Percentiles rank a stretch among this genome's conserved stretches.
Conservation (phyloP, 2,797 vertebrate species). For the Fringilla coelebs region DNA sequence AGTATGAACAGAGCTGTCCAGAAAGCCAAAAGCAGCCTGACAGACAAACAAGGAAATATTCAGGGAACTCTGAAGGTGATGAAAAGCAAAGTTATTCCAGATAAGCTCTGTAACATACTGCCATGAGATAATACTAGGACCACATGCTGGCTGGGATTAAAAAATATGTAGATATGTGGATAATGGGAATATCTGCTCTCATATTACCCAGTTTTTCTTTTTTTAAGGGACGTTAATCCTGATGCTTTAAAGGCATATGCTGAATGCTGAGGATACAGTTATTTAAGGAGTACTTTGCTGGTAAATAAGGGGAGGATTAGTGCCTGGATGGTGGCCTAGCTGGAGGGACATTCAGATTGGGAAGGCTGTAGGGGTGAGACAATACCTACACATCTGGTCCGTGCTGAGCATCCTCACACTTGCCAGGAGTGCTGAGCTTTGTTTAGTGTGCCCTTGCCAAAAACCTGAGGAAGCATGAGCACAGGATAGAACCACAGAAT, state of each 20-base stretch:
- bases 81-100: constrained; percentile 46
- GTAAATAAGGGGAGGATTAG: background rate
- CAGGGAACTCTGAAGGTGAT: constrained; percentile 28
- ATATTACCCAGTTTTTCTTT: constrained; percentile 36
- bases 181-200: constrained; percentile 48
- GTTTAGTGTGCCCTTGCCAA: background rate
- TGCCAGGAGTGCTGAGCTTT: background rate
- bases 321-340: background rate
- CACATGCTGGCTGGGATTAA: constrained; percentile 34
- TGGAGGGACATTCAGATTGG: background rate
- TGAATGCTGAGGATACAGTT: background rate
- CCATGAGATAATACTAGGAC: constrained; percentile 21
- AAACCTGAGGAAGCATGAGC: too few species aligned
- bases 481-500: background rate
- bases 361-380: background rate
- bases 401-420: background rate
- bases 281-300: constrained; percentile 24
- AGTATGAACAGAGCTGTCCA: background rate
- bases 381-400: background rate
- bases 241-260: constrained; percentile 6
- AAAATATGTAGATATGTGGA: constrained; percentile 39
- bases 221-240: constrained; percentile 31
- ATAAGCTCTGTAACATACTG: constrained; percentile 36
- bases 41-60: constrained; percentile 17
- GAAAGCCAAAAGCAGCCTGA: background rate